phyloP scores from a whole-genome alignment of 2,888 invertebrate genomes.

The Scaptomyza flava region DNA sequence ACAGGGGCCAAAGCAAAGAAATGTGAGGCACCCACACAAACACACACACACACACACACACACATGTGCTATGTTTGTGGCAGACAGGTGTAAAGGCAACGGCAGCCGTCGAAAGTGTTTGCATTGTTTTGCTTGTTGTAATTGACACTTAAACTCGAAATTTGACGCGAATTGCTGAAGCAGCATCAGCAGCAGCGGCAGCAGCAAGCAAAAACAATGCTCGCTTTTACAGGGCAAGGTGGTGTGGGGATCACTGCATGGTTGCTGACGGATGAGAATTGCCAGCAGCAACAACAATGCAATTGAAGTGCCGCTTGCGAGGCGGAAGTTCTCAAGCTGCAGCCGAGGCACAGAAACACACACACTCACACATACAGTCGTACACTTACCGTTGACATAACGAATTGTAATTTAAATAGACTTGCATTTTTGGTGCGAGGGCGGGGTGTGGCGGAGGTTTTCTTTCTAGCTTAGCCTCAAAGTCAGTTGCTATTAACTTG shows the following conservation, averaged over 20 bases:
- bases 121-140: slow-evolving; percentile 61
- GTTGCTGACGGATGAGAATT: slow-evolving; percentile 22
- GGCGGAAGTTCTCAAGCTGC: slow-evolving; percentile 55
- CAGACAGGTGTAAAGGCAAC: slow-evolving; percentile 55
- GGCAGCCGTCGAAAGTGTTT: slow-evolving; percentile 44
- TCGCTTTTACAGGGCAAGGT: neutral
- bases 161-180: slow-evolving; percentile 76
- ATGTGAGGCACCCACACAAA: neutral
- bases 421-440: slow-evolving; percentile 19
- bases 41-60: slow-evolving; percentile 10
- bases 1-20: slow-evolving; percentile 21
- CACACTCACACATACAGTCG: slow-evolving; percentile 18
- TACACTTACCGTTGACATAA: slow-evolving; percentile 57
- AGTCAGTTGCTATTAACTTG: slow-evolving; percentile 70
- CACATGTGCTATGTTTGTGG: slow-evolving; percentile 18
- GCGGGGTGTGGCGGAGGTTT: neutral
- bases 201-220: slow-evolving; percentile 28
- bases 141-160: slow-evolving; percentile 80
- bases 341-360: slow-evolving; percentile 23
- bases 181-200: slow-evolving; percentile 28
- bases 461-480: slow-evolving; percentile 23
- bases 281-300: slow-evolving; percentile 53
- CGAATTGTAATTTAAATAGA: slow-evolving; percentile 76
- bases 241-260: too few species aligned
- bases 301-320: slow-evolving; percentile 56